Conservation (phyloP, 2,888 invertebrate species). For the Punctoribates punctum region DNA sequence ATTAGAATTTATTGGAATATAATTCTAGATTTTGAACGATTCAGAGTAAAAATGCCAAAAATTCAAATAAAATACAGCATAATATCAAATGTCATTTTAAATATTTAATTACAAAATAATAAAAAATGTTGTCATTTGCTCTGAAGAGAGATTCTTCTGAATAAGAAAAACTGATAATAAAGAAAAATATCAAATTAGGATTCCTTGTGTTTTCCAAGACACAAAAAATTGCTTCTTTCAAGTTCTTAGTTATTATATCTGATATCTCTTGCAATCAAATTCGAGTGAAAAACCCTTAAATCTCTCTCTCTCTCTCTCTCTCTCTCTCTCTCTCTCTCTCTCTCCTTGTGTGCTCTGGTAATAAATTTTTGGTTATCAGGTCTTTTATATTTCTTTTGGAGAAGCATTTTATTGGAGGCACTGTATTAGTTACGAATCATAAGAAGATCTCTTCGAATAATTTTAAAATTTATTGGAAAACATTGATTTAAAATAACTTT, state of each 20-base stretch:
- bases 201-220: background rate
- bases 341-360: background rate
- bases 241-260: background rate
- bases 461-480: conserved; percentile 9
- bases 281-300: conserved; percentile 10
- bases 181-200: conserved; percentile 14
- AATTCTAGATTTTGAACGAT: background rate
- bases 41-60: background rate
- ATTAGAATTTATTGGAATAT: conserved; percentile 2
- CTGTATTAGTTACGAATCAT: no score
- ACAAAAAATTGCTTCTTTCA: background rate
- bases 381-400: background rate
- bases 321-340: no score
- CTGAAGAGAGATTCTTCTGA: background rate
- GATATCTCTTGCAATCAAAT: conserved; percentile 1
- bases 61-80: conserved; percentile 24
- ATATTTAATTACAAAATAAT: conserved; percentile 29
- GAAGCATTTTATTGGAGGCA: background rate
- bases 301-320: no score
- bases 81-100: conserved; percentile 26
- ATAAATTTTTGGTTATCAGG: conserved; percentile 14
- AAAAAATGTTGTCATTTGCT: conserved; percentile 17
- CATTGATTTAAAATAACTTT: conserved; percentile 19
- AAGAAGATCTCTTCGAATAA: background rate
- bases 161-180: no score